Evolutionary conservation across 2,797 vertebrate species (phyloP).

Genomic region (Epinephelus awoara): DNA sequence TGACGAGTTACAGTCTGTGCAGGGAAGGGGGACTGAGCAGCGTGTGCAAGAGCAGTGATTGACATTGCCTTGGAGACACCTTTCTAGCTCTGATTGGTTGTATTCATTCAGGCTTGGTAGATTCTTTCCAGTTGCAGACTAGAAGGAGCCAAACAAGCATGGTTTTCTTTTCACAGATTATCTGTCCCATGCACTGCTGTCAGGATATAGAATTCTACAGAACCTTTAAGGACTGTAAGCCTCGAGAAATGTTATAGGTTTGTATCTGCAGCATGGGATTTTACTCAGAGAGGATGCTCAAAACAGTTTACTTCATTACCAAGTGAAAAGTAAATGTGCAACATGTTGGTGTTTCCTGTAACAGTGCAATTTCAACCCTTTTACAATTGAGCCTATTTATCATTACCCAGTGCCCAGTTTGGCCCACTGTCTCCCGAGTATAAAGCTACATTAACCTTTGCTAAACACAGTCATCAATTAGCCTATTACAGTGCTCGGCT

Average conservation of each 20-base stretch:
- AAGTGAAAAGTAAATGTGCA: neutral
- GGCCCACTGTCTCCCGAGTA: constrained; percentile 15
- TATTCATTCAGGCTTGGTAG: too few relatives aligned
- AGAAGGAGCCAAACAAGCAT: too few relatives aligned
- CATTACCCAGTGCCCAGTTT: constrained; percentile 15
- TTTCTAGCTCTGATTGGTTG: too few relatives aligned
- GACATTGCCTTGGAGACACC: too few relatives aligned
- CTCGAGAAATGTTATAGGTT: neutral
- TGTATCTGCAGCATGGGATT: neutral
- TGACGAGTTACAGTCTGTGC: too few relatives aligned
- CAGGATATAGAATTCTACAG: too few relatives aligned
- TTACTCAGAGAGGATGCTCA: neutral
- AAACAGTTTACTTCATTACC: constrained; percentile 1
- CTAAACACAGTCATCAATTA: constrained; percentile 34
- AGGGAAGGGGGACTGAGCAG: too few relatives aligned
- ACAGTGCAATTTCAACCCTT: constrained; percentile 6
- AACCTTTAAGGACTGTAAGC: neutral
- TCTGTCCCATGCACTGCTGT: too few relatives aligned
- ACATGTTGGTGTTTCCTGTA: neutral
- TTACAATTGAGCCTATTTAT: constrained; percentile 28
- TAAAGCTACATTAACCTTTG: constrained; percentile 27
- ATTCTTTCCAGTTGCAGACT: too few relatives aligned
- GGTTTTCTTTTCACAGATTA: too few relatives aligned
- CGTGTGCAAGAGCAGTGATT: too few relatives aligned
- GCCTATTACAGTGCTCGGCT: constrained; percentile 17